Evolutionary conservation across 1,140 invertebrate genomes (phyloP), one percentile per base, ranked within the genome.

Genomic region (Paraescarpia echinospica): DNA sequence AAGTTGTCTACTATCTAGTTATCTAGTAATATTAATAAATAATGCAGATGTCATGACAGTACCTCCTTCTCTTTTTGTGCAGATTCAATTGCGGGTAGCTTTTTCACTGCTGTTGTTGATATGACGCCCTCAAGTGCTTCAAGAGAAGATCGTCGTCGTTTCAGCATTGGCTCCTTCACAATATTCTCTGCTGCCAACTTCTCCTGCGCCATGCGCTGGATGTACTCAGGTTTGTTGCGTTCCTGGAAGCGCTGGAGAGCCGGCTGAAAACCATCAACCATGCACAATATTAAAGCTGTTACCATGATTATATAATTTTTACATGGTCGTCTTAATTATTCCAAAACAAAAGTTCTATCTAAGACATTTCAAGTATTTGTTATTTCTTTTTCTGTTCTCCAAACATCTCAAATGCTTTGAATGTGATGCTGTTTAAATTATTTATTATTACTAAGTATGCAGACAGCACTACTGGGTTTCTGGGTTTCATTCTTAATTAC

Each of bases 221-320:
- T 95, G 89, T 94, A 95, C 35, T 94, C 94, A n/a, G 95, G 95
- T 34, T 94, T 93, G 91, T 95, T 95, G 91, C 93, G 91, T 31
- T 94, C 93, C 92, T 96, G 95, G 92, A 95, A 95, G 93, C 94
- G 95, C 89, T 95, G 94, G 41, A 96, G 93, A 92, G 94, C 94
- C 33, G 95, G 95, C 95, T 96, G 93, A 92, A 94, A 94, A 91
- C 33, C 91, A 91, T 77, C 18, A 94, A 91, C 51, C 91, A 91
- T 27, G 22, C 59, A 77, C 59, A 77, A 31, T 27, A 31, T 77
- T 77, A 31, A 77, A 77, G 12, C 2, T 77, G 18, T 77, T n/a
- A 31, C 59, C 27, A 41, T 6, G 41, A 41, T 6, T 41, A 12
- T 41, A n/a, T n/a, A n/a, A n/a, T n/a, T n/a, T n/a, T n/a, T n/a